phyloP scores from a whole-genome alignment of 2,888 invertebrate species.

The Cenopis cana region DNA sequence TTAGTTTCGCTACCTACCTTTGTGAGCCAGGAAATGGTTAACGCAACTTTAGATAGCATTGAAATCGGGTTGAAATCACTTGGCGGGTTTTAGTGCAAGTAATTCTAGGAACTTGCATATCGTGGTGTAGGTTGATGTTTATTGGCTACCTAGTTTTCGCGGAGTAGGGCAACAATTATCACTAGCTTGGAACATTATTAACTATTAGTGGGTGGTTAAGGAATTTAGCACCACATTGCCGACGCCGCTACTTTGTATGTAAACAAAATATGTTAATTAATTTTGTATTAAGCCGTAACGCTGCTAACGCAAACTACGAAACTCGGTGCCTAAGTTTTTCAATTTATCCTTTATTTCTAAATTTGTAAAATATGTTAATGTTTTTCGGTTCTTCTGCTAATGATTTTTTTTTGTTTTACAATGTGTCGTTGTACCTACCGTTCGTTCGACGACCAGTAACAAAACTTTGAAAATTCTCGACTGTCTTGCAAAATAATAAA shows the following conservation, averaged over 20 bases:
- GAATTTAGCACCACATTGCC: slow-evolving; percentile 58
- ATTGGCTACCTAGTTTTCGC: slow-evolving; percentile 51
- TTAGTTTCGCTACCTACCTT: slow-evolving; percentile 53
- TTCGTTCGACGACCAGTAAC: not conserved
- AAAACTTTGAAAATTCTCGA: too few relatives aligned
- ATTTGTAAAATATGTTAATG: slow-evolving; percentile 10
- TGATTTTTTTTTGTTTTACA: not conserved
- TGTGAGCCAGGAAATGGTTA: slow-evolving; percentile 40
- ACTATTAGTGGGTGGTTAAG: slow-evolving; percentile 52
- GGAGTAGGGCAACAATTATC: slow-evolving; percentile 56
- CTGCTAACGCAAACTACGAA: too few relatives aligned
- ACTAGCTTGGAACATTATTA: slow-evolving; percentile 53
- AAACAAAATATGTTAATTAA: slow-evolving; percentile 17
- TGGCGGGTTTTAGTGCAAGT: slow-evolving; percentile 27
- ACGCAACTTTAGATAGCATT: slow-evolving; percentile 39
- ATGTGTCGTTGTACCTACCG: not conserved
- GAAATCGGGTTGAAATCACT: slow-evolving; percentile 27
- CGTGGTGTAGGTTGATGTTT: slow-evolving; percentile 14
- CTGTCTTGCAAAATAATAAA: too few relatives aligned
- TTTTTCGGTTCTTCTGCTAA: not conserved
- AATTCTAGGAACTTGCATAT: slow-evolving; percentile 24
- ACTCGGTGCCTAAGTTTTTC: too few relatives aligned
- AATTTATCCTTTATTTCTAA: too few relatives aligned
- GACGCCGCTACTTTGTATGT: slow-evolving; percentile 46
- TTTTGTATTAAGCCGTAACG: too few relatives aligned